These are phyloP conservation scores for Stegodyphus dumicola DNA, from an alignment of 1,140 invertebrate genomes.

Conservation along the genomic window DNA sequence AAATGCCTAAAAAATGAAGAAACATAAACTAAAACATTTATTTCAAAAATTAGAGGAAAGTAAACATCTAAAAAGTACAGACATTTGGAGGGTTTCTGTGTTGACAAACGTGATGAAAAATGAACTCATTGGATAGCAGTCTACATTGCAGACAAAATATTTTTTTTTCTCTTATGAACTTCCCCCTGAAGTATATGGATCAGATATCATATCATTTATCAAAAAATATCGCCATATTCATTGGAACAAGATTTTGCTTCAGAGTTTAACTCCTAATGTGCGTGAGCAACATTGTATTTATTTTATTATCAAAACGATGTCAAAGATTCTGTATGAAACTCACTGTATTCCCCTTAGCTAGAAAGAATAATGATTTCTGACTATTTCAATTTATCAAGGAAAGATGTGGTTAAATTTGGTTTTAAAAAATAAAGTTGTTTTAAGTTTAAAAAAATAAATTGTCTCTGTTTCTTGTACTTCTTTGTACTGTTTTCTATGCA, in stretches of 20 bases:
- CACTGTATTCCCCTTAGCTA: not conserved
- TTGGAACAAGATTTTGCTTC: not conserved
- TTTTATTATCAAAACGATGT: not conserved
- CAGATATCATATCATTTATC: not conserved
- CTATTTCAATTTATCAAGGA: slow-evolving; percentile 9
- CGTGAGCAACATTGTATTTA: slow-evolving; percentile 15
- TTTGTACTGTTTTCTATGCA: too few species aligned
- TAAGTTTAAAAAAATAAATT: not conserved
- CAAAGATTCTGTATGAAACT: not conserved
- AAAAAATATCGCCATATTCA: not conserved
- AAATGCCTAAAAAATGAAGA: too few species aligned
- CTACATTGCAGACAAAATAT: not conserved
- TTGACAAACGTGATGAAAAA: not conserved
- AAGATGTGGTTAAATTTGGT: not conserved
- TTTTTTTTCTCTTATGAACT: not conserved
- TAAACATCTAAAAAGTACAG: too few species aligned
- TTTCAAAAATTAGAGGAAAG: too few species aligned
- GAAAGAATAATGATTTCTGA: not conserved
- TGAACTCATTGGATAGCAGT: not conserved
- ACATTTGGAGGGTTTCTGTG: too few species aligned
- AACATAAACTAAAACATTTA: too few species aligned
- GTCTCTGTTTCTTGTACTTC: too few species aligned
- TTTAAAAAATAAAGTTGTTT: slow-evolving; percentile 5
- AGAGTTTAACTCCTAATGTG: not conserved
- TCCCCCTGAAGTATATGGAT: not conserved